These are phyloP conservation scores for Crambe crambe DNA, from an alignment of 37 sponge, comb jelly and placozoan genomes.

Conservation along the genomic window DNA sequence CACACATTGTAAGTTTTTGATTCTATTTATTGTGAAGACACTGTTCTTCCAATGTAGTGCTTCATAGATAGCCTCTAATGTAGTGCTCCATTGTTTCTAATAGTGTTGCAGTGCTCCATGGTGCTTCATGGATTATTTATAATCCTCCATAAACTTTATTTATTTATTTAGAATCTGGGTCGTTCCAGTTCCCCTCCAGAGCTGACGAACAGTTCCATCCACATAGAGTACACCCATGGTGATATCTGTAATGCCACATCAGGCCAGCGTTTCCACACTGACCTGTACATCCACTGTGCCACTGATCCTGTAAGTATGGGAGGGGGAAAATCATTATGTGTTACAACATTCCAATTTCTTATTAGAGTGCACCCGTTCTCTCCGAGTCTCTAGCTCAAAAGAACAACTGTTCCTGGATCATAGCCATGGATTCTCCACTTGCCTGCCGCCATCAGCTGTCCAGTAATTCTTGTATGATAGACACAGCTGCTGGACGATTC, in stretches of 20 bases:
- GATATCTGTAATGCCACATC: slow-evolving; percentile 9
- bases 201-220: slow-evolving; percentile 6
- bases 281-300: slow-evolving; percentile 29
- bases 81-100: background rate
- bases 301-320: background rate
- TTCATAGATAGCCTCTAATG: background rate
- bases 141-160: background rate
- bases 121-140: too few relatives aligned
- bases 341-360: background rate
- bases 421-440: slow-evolving; percentile 7
- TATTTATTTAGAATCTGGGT: slow-evolving; percentile 50
- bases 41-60: too few relatives aligned
- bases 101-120: too few relatives aligned
- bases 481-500: slow-evolving; percentile 3
- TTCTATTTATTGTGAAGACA: background rate
- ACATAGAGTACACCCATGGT: slow-evolving; percentile 21
- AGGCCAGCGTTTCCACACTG: slow-evolving; percentile 11
- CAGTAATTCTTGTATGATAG: background rate
- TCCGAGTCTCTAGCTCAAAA: background rate
- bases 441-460: slow-evolving; percentile 3
- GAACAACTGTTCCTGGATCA: slow-evolving; percentile 7
- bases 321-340: too few relatives aligned
- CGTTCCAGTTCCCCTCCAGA: slow-evolving; percentile 28
- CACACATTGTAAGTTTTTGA: slow-evolving; percentile 16
- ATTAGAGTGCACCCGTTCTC: slow-evolving; percentile 22